phyloP scores from a whole-genome alignment of 2,113 vertebrate genomes.

The Pollimyrus isidori region DNA sequence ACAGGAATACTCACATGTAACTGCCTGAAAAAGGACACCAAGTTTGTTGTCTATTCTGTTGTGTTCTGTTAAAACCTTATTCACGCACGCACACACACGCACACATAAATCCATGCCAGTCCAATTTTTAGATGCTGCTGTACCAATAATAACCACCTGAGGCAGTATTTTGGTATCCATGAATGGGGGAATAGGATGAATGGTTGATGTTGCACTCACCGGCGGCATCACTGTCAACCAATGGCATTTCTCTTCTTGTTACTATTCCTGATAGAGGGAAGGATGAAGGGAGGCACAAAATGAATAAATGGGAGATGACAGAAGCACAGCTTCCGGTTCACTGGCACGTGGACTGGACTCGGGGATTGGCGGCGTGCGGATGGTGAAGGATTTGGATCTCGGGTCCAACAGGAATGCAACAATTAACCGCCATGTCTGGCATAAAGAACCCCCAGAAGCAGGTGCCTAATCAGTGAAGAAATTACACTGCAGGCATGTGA shows the following conservation, averaged over 20 bases:
- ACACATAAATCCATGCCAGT: conserved; percentile 13
- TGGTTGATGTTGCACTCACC: conserved; percentile 42
- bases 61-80: not conserved
- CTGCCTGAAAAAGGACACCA: not conserved
- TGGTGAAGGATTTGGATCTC: not conserved
- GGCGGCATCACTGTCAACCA: conserved; percentile 38
- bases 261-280: conserved; percentile 39
- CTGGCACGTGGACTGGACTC: not conserved
- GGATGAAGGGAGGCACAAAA: conserved; percentile 18
- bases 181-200: too few relatives aligned
- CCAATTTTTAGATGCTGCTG: not conserved
- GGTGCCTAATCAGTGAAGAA: not conserved
- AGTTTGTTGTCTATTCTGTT: not conserved
- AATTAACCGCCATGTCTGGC: not conserved
- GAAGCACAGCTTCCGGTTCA: not conserved
- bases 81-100: not conserved
- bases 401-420: not conserved
- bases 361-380: not conserved
- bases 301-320: not conserved
- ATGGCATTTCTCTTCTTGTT: conserved; percentile 40
- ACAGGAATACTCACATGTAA: not conserved
- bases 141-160: not conserved
- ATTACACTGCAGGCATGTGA: not conserved
- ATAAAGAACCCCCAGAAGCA: not conserved
- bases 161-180: too few relatives aligned